Percentiles rank a stretch among this genome's conserved stretches.
phyloP scores from a whole-genome alignment of 2,797 vertebrate species.

The Spinus olivaceus region DNA sequence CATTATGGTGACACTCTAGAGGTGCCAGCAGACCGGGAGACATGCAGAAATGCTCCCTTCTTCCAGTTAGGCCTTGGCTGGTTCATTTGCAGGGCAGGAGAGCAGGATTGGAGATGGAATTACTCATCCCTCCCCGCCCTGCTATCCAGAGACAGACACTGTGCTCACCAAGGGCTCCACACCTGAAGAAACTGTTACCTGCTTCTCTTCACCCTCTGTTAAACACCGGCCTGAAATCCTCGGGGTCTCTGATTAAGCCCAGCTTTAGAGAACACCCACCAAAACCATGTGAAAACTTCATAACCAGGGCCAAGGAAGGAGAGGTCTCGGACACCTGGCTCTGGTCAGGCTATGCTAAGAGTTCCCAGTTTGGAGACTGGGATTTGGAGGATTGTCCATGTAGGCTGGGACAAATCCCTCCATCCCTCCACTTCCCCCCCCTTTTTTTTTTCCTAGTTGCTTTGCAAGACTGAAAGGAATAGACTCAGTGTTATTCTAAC shows the following conservation, averaged over 20 bases:
- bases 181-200: neutral
- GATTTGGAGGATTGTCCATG: neutral
- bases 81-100: neutral
- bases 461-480: constrained; percentile 52
- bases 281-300: neutral
- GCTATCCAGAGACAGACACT: neutral
- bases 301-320: neutral
- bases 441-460: neutral
- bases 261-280: neutral
- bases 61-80: neutral
- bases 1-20: neutral
- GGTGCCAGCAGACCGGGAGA: neutral
- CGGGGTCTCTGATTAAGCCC: neutral
- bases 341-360: neutral
- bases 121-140: neutral
- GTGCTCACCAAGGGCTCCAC: neutral
- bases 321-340: neutral
- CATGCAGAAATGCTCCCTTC: neutral
- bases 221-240: neutral
- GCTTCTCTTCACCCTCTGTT: neutral
- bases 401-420: neutral
- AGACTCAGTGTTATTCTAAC: constrained; percentile 28
- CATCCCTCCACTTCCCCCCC: neutral
- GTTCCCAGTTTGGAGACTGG: neutral
- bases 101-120: neutral